Percentiles rank a stretch among this genome's conserved stretches.
Evolutionary conservation across 2,888 invertebrate genomes (phyloP).

Genomic region (Fissipunctia ypsillon): DNA sequence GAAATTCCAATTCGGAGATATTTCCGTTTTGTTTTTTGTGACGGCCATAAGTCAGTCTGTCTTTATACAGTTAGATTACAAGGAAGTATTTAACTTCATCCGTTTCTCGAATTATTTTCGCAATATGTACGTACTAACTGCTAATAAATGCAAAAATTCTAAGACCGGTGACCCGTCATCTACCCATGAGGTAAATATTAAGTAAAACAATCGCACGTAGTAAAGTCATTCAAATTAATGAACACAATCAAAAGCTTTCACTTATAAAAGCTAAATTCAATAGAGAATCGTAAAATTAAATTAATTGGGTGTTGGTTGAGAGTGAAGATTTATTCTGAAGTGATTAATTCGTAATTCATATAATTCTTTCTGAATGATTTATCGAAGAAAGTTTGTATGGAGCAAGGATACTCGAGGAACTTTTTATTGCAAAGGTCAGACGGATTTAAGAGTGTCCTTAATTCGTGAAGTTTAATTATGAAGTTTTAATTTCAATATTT

Average conservation of each 20-base stretch:
- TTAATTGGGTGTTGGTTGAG: conserved; percentile 27
- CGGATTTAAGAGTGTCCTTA: conserved; percentile 14
- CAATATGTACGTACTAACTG: not conserved
- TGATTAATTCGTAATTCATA: conserved; percentile 35
- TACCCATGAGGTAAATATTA: not conserved
- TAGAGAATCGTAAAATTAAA: conserved; percentile 43
- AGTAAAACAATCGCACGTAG: conserved; percentile 37
- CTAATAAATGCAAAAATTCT: conserved; percentile 7
- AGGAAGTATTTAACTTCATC: conserved; percentile 13
- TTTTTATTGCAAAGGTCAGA: conserved; percentile 29
- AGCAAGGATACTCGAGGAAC: conserved; percentile 14
- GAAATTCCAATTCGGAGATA: conserved; percentile 52
- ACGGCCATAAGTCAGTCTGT: conserved; percentile 10
- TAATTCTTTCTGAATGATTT: conserved; percentile 36
- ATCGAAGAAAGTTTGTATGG: conserved; percentile 42
- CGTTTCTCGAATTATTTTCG: conserved; percentile 4
- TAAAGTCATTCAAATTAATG: conserved; percentile 54
- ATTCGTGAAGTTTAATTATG: conserved; percentile 20
- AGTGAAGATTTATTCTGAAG: conserved; percentile 40
- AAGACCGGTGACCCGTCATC: no score
- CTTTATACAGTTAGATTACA: conserved; percentile 24
- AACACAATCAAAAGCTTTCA: conserved; percentile 45
- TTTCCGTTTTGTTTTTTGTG: conserved; percentile 43
- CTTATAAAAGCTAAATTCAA: conserved; percentile 39
- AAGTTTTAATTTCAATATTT: conserved; percentile 35